phyloP scores from a whole-genome alignment of 1,140 invertebrate genomes.

The Drosophila nigrodunni region DNA sequence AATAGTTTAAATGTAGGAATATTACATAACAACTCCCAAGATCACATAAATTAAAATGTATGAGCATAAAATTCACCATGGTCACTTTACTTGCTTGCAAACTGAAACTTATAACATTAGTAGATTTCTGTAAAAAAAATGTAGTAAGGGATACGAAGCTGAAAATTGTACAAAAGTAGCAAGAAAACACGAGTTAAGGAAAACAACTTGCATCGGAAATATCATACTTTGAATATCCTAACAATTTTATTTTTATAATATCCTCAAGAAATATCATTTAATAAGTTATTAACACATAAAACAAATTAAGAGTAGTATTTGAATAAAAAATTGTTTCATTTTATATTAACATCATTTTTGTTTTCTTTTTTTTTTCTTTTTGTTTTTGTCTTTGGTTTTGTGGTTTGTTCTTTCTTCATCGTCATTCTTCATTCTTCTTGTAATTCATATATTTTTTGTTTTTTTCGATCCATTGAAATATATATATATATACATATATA shows the following conservation, averaged over 20 bases:
- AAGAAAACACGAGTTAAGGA: neutral
- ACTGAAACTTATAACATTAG: no score
- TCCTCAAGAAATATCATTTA: slow-evolving; percentile 81
- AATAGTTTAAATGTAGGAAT: no score
- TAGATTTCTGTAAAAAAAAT: no score
- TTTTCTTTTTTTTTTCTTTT: slow-evolving; percentile 26
- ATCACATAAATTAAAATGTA: no score
- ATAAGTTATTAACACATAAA: slow-evolving; percentile 83
- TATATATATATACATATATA: slow-evolving; percentile 65
- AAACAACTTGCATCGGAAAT: neutral
- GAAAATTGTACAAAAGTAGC: no score
- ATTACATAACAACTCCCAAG: no score
- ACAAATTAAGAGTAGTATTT: slow-evolving; percentile 82
- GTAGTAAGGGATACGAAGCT: no score
- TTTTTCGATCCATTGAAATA: slow-evolving; percentile 81
- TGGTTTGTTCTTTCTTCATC: slow-evolving; percentile 15
- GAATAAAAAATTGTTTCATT: slow-evolving; percentile 80
- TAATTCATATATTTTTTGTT: slow-evolving; percentile 25
- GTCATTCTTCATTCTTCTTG: slow-evolving; percentile 1
- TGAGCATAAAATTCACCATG: no score
- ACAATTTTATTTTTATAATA: slow-evolving; percentile 75
- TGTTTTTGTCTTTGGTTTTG: slow-evolving; percentile 58
- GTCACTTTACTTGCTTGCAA: no score
- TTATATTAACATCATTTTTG: slow-evolving; percentile 69
- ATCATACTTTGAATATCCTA: slow-evolving; percentile 73